A percentile compares a stretch with the other conserved stretches of the same genome.
These are phyloP conservation scores for Pachydiplax longipennis DNA, from an alignment of 2,888 invertebrate genomes.

Conservation along the genomic window DNA sequence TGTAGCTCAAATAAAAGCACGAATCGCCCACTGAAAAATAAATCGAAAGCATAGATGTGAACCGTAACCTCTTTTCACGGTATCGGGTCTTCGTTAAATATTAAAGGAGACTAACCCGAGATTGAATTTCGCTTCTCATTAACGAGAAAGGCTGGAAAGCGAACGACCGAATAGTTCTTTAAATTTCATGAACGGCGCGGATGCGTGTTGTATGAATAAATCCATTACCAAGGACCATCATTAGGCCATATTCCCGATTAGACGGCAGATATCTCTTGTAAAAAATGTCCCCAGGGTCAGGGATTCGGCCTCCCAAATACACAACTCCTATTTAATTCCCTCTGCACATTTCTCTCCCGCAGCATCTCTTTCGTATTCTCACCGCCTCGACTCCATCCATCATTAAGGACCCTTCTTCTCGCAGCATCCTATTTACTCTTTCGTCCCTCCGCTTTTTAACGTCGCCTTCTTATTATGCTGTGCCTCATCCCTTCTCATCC, in stretches of 20 bases:
- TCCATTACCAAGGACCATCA: neutral
- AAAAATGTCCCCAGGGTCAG: neutral
- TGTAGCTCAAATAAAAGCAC: no score
- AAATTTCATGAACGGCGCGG: neutral
- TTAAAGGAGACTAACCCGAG: neutral
- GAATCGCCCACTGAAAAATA: no score
- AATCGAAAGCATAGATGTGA: neutral
- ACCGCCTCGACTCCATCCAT: neutral
- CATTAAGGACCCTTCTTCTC: neutral
- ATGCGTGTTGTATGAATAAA: neutral
- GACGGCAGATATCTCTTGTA: neutral
- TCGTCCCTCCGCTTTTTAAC: neutral
- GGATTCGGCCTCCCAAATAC: neutral
- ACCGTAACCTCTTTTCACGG: neutral
- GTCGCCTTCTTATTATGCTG: neutral
- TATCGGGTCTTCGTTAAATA: no score
- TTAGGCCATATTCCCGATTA: neutral
- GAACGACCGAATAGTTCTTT: neutral
- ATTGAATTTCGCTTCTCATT: neutral
- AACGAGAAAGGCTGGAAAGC: neutral
- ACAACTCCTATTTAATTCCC: neutral
- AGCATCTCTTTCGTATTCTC: neutral
- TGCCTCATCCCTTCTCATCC: neutral
- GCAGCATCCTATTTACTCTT: neutral
- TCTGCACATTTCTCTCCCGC: neutral